Conservation (phyloP, 1,140 invertebrate genomes). For the Batillaria attramentaria region DNA sequence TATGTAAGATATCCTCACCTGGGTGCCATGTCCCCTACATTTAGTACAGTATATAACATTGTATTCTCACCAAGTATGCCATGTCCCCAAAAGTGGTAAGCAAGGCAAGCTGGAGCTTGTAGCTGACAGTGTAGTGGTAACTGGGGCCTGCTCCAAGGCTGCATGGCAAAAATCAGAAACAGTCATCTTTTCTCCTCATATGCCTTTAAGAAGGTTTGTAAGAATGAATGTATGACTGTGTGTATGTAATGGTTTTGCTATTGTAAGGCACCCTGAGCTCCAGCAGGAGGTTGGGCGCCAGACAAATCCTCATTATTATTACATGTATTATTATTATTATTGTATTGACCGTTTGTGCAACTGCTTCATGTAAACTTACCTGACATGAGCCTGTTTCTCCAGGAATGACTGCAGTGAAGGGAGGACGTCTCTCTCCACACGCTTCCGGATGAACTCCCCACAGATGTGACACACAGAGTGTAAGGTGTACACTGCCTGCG, state of each 20-base stretch:
- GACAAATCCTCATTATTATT: too few relatives aligned
- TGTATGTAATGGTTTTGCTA: too few relatives aligned
- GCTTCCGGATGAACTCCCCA: constrained; percentile 59
- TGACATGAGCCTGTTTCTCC: constrained; percentile 52
- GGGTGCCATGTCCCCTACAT: background rate
- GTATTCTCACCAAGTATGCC: constrained; percentile 50
- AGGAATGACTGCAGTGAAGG: constrained; percentile 54
- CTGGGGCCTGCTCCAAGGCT: constrained; percentile 50
- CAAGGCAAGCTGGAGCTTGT: constrained; percentile 56
- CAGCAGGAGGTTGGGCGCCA: too few relatives aligned
- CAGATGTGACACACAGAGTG: constrained; percentile 41
- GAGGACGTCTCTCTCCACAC: constrained; percentile 59
- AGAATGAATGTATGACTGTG: too few relatives aligned
- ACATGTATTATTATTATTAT: background rate
- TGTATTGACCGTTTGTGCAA: background rate
- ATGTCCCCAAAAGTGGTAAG: constrained; percentile 50
- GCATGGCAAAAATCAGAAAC: constrained; percentile 29
- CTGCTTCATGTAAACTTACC: constrained; percentile 38
- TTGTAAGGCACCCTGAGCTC: too few relatives aligned
- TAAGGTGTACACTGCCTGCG: constrained; percentile 53
- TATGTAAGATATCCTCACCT: background rate
- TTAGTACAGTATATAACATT: background rate
- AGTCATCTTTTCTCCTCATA: too few relatives aligned
- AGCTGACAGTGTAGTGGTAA: constrained; percentile 56
- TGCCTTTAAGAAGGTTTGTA: too few relatives aligned